Evolutionary conservation across 2,113 vertebrate species (phyloP).

Genomic region (Merops nubicus): DNA sequence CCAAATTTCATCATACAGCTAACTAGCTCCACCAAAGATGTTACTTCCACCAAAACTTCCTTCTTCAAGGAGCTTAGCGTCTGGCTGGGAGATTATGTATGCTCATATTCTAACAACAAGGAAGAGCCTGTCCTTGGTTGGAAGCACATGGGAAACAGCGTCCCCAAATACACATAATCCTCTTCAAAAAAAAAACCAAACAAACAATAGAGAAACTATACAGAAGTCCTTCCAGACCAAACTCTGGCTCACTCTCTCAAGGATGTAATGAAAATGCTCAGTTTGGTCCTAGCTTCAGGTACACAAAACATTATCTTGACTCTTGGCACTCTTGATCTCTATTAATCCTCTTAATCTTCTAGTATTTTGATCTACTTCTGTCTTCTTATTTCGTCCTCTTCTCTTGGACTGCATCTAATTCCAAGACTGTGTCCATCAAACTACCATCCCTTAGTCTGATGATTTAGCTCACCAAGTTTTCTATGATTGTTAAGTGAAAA

Average conservation of each 20-base stretch:
- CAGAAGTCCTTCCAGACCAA: background rate
- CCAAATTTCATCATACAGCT: background rate
- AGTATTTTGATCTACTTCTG: background rate
- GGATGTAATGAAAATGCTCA: background rate
- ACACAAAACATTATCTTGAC: background rate
- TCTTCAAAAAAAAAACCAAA: background rate
- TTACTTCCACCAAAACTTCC: background rate
- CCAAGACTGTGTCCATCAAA: background rate
- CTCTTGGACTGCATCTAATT: background rate
- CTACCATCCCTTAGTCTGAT: background rate
- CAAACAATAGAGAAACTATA: background rate
- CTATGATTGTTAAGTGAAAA: background rate
- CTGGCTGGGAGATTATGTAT: background rate
- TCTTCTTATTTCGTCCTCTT: background rate
- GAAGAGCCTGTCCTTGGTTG: background rate
- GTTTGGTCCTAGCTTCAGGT: background rate
- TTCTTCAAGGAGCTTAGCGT: background rate
- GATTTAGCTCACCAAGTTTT: background rate
- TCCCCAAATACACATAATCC: background rate
- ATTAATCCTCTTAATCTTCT: background rate
- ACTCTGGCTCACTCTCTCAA: background rate
- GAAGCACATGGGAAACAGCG: background rate
- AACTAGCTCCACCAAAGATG: background rate
- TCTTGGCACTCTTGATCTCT: background rate
- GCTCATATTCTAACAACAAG: background rate